Conservation (phyloP, 2,797 vertebrate genomes). For the Triplophysa yarkandensis region DNA sequence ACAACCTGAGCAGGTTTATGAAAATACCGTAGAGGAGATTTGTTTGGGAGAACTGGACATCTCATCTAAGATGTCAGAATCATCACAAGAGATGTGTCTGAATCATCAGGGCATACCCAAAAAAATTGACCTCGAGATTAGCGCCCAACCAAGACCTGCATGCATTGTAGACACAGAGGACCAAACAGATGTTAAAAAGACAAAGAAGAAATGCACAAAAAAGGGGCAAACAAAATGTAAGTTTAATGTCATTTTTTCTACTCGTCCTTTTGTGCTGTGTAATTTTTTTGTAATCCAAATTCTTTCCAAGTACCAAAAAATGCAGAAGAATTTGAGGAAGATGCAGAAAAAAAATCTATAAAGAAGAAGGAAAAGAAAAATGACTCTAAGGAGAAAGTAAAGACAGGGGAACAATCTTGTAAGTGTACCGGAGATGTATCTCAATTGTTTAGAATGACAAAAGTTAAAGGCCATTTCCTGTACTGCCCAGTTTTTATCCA, state of each 20-base stretch:
- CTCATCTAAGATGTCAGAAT: slow-evolving; percentile 34
- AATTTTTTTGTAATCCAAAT: slow-evolving; percentile 10
- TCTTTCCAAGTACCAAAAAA: slow-evolving; percentile 38
- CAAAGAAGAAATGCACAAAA: slow-evolving; percentile 66
- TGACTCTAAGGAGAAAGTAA: slow-evolving; percentile 57
- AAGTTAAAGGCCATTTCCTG: slow-evolving; percentile 34
- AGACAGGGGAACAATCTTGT: slow-evolving; percentile 63
- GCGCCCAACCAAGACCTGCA: slow-evolving; percentile 56
- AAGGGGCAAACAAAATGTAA: slow-evolving; percentile 68
- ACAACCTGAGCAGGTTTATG: slow-evolving; percentile 72
- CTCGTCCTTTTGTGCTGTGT: neutral
- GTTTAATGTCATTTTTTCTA: slow-evolving; percentile 18
- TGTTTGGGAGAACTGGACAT: slow-evolving; percentile 66
- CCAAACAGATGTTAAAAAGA: slow-evolving; percentile 57
- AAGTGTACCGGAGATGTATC: slow-evolving; percentile 48
- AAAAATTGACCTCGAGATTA: slow-evolving; percentile 63
- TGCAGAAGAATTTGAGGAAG: slow-evolving; percentile 55
- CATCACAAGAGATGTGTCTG: slow-evolving; percentile 50
- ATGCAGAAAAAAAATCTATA: slow-evolving; percentile 56
- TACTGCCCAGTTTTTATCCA: slow-evolving; percentile 2
- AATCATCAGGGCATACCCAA: slow-evolving; percentile 59
- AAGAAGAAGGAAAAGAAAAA: slow-evolving; percentile 64
- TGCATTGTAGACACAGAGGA: slow-evolving; percentile 46
- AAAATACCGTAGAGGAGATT: slow-evolving; percentile 79
- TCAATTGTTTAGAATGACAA: slow-evolving; percentile 20